Base-by-base conservation (phyloP, 2,113 vertebrate species). In the Lophotis ruficrista region DNA sequence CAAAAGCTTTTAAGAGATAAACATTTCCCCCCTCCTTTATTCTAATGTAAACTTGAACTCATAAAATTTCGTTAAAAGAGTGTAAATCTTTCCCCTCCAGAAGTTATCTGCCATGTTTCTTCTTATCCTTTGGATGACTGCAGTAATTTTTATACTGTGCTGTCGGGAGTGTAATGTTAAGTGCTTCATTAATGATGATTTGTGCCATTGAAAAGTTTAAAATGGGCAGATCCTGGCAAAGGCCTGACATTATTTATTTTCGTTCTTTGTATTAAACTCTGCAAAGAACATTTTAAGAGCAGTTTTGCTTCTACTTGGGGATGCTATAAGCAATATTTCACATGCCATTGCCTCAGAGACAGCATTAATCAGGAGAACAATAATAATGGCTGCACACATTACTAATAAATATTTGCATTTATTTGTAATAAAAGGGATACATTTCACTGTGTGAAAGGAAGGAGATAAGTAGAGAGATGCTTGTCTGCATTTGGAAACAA, bases 111-210 rank as follows among this genome's bases (percentile, higher is more conserved):
- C 90, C 87, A 56, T 84, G 90, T 96, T 96, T 97, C 90, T 94
- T 91, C 92, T 98, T 97, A 97, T 98, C 96, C 95, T 93, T 93
- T 95, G 90, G 86, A 91, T 97, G 97, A 94, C 68, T 98, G 96
- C 93, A 96, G 93, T 96, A 86, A 71, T 97, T 98, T 97, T 98
- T 97, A 90, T 91, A 94, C 87, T 80, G 73, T 95, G 92, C 94
- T 97, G 95, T 97, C 96, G 19, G 61, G 91, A 97, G 84, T 82
- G 95, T 98, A 97, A 98, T 97, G 97, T 96, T 97, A 98, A 98
- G 96, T 97, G 96, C 96, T 98, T 98, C 96, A 97, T 98, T 98
- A 98, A 97, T 97, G 97, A 98, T 97, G 96, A 96, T 97, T 97
- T 98, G 96, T 98, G 94, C 83, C 89, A 96, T 90, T 45, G 77